phyloP scores from a whole-genome alignment of 2,797 vertebrate genomes.

The Rhyacichthys aspro region DNA sequence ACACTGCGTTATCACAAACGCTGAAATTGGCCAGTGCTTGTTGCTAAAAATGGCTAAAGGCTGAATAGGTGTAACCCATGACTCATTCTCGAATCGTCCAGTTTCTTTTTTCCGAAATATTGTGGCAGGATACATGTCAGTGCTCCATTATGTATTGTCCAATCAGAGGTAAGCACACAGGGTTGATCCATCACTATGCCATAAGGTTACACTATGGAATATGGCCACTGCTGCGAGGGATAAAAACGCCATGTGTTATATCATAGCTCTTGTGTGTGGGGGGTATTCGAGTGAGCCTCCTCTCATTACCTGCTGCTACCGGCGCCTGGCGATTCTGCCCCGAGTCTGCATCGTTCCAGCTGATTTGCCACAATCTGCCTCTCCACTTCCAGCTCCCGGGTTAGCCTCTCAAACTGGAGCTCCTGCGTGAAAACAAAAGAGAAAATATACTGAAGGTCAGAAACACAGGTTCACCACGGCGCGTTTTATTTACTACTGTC shows the following conservation, averaged over 20 bases:
- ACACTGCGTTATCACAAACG: conserved; percentile 15
- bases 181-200: conserved; percentile 44
- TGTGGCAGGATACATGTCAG: neutral
- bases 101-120: conserved; percentile 9
- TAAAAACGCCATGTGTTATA: conserved; percentile 64
- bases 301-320: conserved; percentile 95
- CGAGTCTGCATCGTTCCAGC: conserved; percentile 98
- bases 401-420: conserved; percentile 98
- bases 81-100: neutral
- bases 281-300: conserved; percentile 24
- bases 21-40: conserved; percentile 3
- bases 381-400: conserved; percentile 98
- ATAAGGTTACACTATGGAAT: conserved; percentile 67
- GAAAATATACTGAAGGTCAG: conserved; percentile 21
- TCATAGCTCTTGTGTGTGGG: conserved; percentile 13
- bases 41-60: conserved; percentile 19
- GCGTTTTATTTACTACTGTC: conserved; percentile 16
- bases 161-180: conserved; percentile 29
- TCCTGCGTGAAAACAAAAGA: conserved; percentile 84
- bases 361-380: conserved; percentile 99
- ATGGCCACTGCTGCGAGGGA: conserved; percentile 62
- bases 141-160: conserved; percentile 23
- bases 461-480: conserved; percentile 17
- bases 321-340: conserved; percentile 93
- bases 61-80: conserved; percentile 10